Evolutionary conservation across 2,888 invertebrate genomes (phyloP), one percentile per base, ranked within the genome.

Genomic region (Dolichopus griseipennis): DNA sequence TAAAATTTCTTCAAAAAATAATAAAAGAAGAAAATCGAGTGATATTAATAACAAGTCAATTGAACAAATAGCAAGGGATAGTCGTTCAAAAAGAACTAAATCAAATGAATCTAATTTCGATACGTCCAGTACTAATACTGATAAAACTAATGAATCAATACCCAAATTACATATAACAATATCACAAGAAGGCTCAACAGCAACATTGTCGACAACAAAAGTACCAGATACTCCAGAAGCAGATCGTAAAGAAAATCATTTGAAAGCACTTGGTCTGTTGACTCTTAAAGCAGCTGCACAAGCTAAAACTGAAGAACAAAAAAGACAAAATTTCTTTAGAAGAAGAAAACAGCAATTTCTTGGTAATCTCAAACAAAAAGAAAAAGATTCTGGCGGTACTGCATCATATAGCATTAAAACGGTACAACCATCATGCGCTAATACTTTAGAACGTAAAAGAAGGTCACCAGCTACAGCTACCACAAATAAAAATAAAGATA

Each of bases 261-360:
- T 93, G 2, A 85, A 90, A 74, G 87, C 90, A 9, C 81, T 93
- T 43, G 93, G 93, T 0, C 77, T 93, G 65, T 84, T 91, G 43
- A 91, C 91, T 0, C 85, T 89, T 74, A 87, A 89, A 75, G 90
- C 88, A 9, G 90, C 90, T 0, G 89, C 90, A 71, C 87, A 88
- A 74, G 87, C 87, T 2, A 87, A 86, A 73, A 84, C 85, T 64
- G 85, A 85, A 69, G 85, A 85, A 68, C 77, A 83, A 21, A 83
- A 85, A 66, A 85, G 81, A 20, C 78, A 77, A 72, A 78, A 79
- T 70, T 76, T 75, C 65, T 76, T 79, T 27, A 74, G 69, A 64
- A 78, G 75, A 70, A 75, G 75, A 22, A 75, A 72, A 62, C 72
- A 73, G n/a, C 70, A 67, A 33, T 76, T 77, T 64, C 70, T 61